Evolutionary conservation across 2,797 vertebrate species (phyloP), one percentile per base, ranked within the genome.

Genomic region (Schizothorax lantsangensis): DNA sequence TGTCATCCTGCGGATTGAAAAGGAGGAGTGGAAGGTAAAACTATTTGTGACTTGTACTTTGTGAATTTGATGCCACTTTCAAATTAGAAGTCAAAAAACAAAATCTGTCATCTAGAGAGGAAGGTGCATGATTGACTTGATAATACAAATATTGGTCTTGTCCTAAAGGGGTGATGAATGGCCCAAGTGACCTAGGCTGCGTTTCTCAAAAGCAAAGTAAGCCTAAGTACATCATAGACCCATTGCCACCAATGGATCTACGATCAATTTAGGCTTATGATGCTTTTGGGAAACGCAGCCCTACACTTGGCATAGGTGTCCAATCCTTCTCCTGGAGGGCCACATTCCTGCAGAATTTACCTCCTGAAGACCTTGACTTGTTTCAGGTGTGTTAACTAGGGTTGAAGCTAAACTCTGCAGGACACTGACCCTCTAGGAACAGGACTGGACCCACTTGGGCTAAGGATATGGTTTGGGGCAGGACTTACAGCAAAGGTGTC

Each of bases 21-120:
- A 97, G n/a, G 98, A 99, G 91, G 97, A 98, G 84, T 99, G 98
- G 98, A 97, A 97, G 97, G 98, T 98, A 94, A 23, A 1, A 33
- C 15, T 23, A 36, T 49, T 23, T 45, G 36, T 38, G n/a, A 49
- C 26, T 9, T 78, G 59, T 77, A 21, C 15, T 75, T 74, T 47
- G 12, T 77, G 59, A 47, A 33, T 57, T 52, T 52, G 19, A 71
- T 11, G 11, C 23, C 21, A 69, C 21, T 71, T 38, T 52, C 19
- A 23, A 49, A 49, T 15, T 40, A 26, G 30, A 49, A 69, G 30
- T 62, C 33, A 64, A n/a, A 26, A 54, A 57, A 59, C n/a, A 57
- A 2, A 57, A 79, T 45, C 26, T 81, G 6, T 62, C 6, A 57
- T 72, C 7, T 12, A 40, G 66, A 57, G 12, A 30, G 64, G 74